These are phyloP conservation scores for Calameuta pallipes DNA, from an alignment of 2,888 invertebrate genomes.

Conservation along the genomic window DNA sequence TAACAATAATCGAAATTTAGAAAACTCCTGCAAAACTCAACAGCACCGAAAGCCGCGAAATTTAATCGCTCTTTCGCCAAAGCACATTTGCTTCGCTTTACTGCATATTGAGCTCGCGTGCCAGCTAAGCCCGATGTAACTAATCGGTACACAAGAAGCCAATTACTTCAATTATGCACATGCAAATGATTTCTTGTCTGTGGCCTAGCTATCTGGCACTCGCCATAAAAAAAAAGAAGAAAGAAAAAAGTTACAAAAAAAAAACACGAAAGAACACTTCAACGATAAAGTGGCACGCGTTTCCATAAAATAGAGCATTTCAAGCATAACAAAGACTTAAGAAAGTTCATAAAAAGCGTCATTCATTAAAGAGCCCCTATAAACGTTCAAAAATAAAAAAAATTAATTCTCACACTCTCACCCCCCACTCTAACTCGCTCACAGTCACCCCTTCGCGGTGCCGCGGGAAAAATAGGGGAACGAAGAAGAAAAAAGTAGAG, in stretches of 20 bases:
- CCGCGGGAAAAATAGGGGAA: slow-evolving; percentile 7
- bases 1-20: not conserved
- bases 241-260: not conserved
- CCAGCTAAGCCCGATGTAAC: slow-evolving; percentile 21
- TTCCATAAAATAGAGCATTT: not conserved
- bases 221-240: not conserved
- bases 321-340: not conserved
- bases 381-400: not conserved
- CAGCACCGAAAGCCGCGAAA: not conserved
- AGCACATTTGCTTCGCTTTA: slow-evolving; percentile 16
- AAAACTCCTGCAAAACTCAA: not conserved
- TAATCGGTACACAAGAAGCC: slow-evolving; percentile 26
- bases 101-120: slow-evolving; percentile 20
- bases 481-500: not conserved
- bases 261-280: not conserved
- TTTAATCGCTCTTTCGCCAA: slow-evolving; percentile 11
- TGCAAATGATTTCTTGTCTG: slow-evolving; percentile 28
- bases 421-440: not conserved
- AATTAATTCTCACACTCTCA: not conserved
- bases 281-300: not conserved
- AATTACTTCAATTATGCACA: slow-evolving; percentile 33
- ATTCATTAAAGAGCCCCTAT: not conserved
- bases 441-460: not conserved
- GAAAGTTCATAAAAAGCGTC: not conserved
- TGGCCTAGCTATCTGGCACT: not conserved